A percentile compares a stretch with the other conserved stretches of the same genome.
phyloP scores from a whole-genome alignment of 2,113 vertebrate species.

The Ciconia boyciana region DNA sequence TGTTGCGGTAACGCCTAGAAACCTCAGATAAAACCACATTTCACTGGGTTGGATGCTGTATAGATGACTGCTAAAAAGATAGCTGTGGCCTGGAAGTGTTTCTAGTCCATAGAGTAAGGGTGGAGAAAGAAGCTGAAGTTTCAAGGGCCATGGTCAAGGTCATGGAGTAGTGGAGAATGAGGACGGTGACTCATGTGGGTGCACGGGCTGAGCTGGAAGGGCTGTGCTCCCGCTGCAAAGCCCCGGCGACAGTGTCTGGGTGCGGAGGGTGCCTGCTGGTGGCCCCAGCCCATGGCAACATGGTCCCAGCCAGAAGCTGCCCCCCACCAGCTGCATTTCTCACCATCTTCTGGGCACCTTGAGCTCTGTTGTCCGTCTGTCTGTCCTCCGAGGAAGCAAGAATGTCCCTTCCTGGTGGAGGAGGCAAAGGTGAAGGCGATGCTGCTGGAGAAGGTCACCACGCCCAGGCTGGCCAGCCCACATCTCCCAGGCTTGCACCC shows the following conservation, averaged over 20 bases:
- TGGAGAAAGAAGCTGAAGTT: conserved; percentile 7
- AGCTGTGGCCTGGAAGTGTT: conserved; percentile 9
- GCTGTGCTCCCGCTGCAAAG: not conserved
- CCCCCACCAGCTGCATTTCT: not conserved
- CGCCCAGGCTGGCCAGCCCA: not conserved
- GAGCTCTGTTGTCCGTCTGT: not conserved
- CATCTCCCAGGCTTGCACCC: not conserved
- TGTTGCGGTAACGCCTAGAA: not conserved
- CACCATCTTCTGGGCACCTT: not conserved
- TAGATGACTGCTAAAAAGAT: not conserved
- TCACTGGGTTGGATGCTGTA: not conserved
- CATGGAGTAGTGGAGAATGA: not conserved
- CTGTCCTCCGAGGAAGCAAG: not conserved
- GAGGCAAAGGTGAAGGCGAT: not conserved
- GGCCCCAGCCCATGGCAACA: not conserved
- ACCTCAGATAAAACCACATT: not conserved
- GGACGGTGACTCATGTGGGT: not conserved
- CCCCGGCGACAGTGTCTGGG: not conserved
- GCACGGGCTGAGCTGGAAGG: not conserved
- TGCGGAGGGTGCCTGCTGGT: not conserved
- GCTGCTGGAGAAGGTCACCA: not conserved
- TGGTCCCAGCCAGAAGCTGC: not conserved
- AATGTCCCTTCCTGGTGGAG: not conserved
- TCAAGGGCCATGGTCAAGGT: not conserved
- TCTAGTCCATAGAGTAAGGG: conserved; percentile 25